Percentiles rank a stretch among this genome's conserved stretches.
These are phyloP conservation scores for Drosophila pegasa DNA, from an alignment of 2,888 invertebrate genomes.

Conservation along the genomic window DNA sequence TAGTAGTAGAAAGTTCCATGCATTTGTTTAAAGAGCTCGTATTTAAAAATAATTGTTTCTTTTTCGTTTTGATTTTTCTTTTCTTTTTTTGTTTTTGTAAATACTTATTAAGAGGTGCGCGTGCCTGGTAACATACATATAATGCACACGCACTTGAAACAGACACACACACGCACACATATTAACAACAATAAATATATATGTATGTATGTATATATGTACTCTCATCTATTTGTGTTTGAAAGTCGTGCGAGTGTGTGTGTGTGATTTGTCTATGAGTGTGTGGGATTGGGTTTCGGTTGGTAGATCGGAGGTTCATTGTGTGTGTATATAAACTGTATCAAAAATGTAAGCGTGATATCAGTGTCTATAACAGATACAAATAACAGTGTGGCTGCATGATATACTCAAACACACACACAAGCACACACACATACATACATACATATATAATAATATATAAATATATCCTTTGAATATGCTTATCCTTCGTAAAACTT, in stretches of 20 bases:
- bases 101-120: constrained; percentile 48
- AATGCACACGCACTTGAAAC: constrained; percentile 48
- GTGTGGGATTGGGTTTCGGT: not conserved
- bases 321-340: constrained; percentile 55
- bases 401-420: constrained; percentile 23
- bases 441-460: constrained; percentile 57
- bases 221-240: constrained; percentile 21
- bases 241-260: constrained; percentile 12
- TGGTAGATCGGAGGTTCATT: not conserved
- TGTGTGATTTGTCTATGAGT: constrained; percentile 2
- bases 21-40: constrained; percentile 60
- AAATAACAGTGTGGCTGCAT: constrained; percentile 58
- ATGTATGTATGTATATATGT: constrained; percentile 50
- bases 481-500: constrained; percentile 68
- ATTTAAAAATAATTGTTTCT: constrained; percentile 64
- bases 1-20: constrained; percentile 47
- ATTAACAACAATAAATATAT: constrained; percentile 72
- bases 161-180: constrained; percentile 47
- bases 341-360: constrained; percentile 60
- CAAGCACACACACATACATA: constrained; percentile 33
- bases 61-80: constrained; percentile 34
- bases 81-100: constrained; percentile 47
- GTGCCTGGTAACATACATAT: constrained; percentile 27
- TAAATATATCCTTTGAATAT: constrained; percentile 71
- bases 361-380: constrained; percentile 54